These are phyloP conservation scores for Drosophila persimilis DNA, from an alignment of 1,140 invertebrate species.

Conservation along the genomic window DNA sequence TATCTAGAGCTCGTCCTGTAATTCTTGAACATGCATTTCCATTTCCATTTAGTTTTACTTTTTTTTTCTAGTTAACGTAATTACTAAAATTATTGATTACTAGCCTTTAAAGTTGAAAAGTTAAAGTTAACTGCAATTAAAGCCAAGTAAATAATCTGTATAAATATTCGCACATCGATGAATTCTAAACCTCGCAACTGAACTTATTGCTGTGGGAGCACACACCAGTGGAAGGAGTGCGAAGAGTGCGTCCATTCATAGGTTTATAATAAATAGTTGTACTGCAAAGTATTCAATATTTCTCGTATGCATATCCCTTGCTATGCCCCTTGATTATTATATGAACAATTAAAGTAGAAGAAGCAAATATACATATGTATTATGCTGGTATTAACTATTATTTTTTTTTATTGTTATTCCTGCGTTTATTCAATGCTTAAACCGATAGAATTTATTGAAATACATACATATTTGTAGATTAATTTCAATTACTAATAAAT, in stretches of 20 bases:
- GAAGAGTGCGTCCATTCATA: constrained; percentile 29
- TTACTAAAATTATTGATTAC: too few relatives aligned
- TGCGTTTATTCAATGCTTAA: constrained; percentile 80
- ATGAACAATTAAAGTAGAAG: constrained; percentile 21
- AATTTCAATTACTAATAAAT: constrained; percentile 82
- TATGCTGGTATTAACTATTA: constrained; percentile 41
- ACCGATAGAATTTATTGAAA: constrained; percentile 60
- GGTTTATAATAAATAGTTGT: constrained; percentile 33
- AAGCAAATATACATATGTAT: constrained; percentile 23
- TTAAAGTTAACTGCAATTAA: constrained; percentile 1
- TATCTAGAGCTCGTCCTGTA: constrained; percentile 35
- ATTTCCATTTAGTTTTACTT: constrained; percentile 2
- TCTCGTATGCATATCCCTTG: constrained; percentile 28
- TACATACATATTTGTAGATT: constrained; percentile 74
- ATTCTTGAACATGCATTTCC: constrained; percentile 6
- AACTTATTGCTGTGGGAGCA: background rate
- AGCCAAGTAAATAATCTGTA: constrained; percentile 19
- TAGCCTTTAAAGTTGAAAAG: too few relatives aligned
- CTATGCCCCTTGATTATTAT: background rate
- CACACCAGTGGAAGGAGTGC: too few relatives aligned
- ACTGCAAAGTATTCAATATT: constrained; percentile 62
- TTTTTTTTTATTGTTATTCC: constrained; percentile 67
- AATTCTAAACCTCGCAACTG: constrained; percentile 39
- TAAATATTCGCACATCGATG: constrained; percentile 19
- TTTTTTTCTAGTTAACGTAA: constrained; percentile 14